Base-by-base conservation (phyloP, 2,113 vertebrate species). In the Laterallus jamaicensis region DNA sequence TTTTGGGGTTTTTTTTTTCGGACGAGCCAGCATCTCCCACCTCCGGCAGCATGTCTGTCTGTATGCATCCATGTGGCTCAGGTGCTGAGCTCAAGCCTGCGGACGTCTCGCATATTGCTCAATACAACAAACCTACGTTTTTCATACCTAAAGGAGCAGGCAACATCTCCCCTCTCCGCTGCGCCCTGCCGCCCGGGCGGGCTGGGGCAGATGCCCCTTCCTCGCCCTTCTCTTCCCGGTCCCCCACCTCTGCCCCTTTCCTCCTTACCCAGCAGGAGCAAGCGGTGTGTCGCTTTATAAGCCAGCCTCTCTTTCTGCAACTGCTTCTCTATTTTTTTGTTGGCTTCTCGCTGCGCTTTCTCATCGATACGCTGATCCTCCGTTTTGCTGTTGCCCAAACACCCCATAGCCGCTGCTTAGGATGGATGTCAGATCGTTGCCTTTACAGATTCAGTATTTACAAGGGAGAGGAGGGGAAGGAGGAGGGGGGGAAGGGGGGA, bases 311-410 rank as follows among this genome's bases (percentile, higher is more conserved):
- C 99, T 97, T 99, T 99, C 97, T 99, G 99, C 97, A 99, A 95
- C 98, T 99, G 99, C 97, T 99, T 99, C 96, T 99, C 99, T 95
- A 99, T 99, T 98, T 99, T 99, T 97, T 99, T 99, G 98, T 99
- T 99, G 97, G 99, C 98, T 98, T 99, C 99, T 97, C 99, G 98
- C 95, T 99, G 98, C 92, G 99, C 98, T 97, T 99, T 99, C 97
- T 99, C 99, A 97, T 99, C 99, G 97, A 99, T 99, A 97, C 99
- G 99, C 98, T 99, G 99, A 98, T 99, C 99, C 98, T 99, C 97
- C 88, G 99, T 99, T 98, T 99, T 99, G 98, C 99, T 99, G 98
- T 99, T 99, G 98, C 99, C 99, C 98, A 99, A 98, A 98, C 99
- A 99, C 98, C 99, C 99, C 99, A 99, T 99, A 91, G 96, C 97